These are phyloP conservation scores for Belgica antarctica DNA, from an alignment of 2,888 invertebrate genomes.

Conservation along the genomic window DNA sequence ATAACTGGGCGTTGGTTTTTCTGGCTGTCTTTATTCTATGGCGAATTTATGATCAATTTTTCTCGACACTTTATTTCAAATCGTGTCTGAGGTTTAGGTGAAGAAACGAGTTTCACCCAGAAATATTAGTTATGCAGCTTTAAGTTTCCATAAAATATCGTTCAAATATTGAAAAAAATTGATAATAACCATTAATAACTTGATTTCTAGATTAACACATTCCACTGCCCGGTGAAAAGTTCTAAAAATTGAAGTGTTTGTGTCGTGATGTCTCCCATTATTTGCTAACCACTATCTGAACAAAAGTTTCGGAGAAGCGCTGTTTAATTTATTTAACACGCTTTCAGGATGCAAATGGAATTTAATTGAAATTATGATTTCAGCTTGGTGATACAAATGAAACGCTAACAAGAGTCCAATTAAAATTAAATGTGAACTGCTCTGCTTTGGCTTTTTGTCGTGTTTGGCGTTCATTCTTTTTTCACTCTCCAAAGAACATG, in stretches of 20 bases:
- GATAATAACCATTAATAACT: conserved; percentile 15
- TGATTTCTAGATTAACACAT: neutral
- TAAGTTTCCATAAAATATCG: too few species aligned
- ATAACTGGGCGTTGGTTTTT: conserved; percentile 16
- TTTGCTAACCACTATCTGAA: neutral
- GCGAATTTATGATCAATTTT: neutral
- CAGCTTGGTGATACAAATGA: conserved; percentile 8
- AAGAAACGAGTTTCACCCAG: too few species aligned
- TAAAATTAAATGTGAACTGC: conserved; percentile 39
- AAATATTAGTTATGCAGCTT: too few species aligned
- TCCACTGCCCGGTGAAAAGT: conserved; percentile 4
- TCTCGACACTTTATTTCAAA: neutral
- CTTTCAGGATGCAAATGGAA: conserved; percentile 6
- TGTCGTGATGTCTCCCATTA: neutral
- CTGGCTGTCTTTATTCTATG: neutral
- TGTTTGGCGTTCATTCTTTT: conserved; percentile 3
- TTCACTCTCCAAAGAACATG: neutral
- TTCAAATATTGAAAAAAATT: too few species aligned
- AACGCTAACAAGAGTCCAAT: conserved; percentile 32
- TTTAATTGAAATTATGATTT: conserved; percentile 31
- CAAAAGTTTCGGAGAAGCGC: neutral
- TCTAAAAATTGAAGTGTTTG: conserved; percentile 1
- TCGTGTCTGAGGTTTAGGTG: too few species aligned
- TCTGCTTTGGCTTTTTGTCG: too few species aligned
- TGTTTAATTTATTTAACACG: conserved; percentile 5